Base-by-base conservation (phyloP, 2,113 vertebrate species). In the Cephalopterus ornatus region DNA sequence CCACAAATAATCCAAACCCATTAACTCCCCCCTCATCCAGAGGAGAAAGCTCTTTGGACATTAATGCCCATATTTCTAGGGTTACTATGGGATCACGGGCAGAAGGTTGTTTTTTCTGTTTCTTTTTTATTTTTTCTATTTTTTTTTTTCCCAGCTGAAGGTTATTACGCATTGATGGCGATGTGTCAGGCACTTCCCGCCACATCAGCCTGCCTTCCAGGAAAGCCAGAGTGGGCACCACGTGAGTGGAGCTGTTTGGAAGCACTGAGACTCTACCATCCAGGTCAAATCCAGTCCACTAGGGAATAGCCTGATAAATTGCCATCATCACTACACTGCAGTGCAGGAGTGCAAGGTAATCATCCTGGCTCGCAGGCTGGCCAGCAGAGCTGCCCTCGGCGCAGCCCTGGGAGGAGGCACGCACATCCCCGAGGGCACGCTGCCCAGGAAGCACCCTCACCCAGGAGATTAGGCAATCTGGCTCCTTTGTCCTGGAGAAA, bases 1-100 rank as follows among this genome's bases (percentile, higher is more conserved):
- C 98, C 97, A 97, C 98, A 98, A 97, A 97, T 97, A 98, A 97
- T 97, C 96, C 91, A 96, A 97, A 96, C 84, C 98, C 97, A 98
- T 98, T 98, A 98, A 96, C 96, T 97, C 91, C 75, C 59, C 95
- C 46, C 62, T 75, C 46, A 47, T 47, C 84, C 83, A 88, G 72
- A 91, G 83, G 96, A 85, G 93, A 97, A 97, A 97, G 92, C 95
- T 97, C 94, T 96, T 87, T 94, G 95, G 97, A 96, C 65, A 22
- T 88, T 94, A 95, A 91, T 90, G 95, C 75, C 83, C 83, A 16
- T 86, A 97, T 93, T 93, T 96, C 97, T 86, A 70, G 58, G 67
- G 89, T 95, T 94, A 82, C 95, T 39, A n/a, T 4, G 37, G 83
- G 79, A 88, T 61, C 12, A 0, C 27, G 22, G 62, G n/a, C 46